Evolutionary conservation across 2,888 invertebrate genomes (phyloP).

Genomic region (Tridacna gigas): DNA sequence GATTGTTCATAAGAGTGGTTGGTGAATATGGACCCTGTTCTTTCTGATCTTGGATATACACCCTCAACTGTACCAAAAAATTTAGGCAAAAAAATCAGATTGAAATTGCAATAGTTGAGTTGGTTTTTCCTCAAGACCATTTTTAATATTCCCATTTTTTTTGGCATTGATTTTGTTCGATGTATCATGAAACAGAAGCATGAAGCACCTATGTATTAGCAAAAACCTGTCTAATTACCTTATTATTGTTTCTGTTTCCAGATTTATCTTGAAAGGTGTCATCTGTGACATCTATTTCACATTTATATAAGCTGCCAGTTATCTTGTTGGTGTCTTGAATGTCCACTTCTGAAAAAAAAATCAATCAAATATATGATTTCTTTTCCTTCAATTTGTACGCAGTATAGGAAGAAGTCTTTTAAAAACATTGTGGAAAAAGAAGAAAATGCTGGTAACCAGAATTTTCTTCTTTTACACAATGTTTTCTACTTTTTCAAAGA

Average conservation of each 20-base stretch:
- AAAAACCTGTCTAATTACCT: too few relatives aligned
- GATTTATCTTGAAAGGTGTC: conserved; percentile 3
- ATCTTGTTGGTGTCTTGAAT: conserved; percentile 28
- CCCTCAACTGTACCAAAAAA: too few relatives aligned
- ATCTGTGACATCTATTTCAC: conserved; percentile 51
- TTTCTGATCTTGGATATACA: too few relatives aligned
- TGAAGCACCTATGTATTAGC: too few relatives aligned
- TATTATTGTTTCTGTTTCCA: neutral
- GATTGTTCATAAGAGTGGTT: too few relatives aligned
- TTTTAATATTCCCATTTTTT: too few relatives aligned
- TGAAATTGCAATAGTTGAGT: too few relatives aligned
- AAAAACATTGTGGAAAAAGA: neutral
- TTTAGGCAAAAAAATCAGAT: too few relatives aligned
- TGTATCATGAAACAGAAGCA: too few relatives aligned
- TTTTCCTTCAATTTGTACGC: neutral
- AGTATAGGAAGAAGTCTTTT: neutral
- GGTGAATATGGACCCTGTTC: too few relatives aligned
- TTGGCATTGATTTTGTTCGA: too few relatives aligned
- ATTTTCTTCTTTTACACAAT: neutral
- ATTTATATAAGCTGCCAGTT: conserved; percentile 32
- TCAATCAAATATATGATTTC: neutral
- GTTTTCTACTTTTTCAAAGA: neutral
- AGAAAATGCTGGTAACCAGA: neutral
- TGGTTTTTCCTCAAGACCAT: too few relatives aligned
- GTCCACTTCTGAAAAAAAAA: conserved; percentile 46